Evolutionary conservation across 2,113 vertebrate genomes (phyloP), one percentile per base, ranked within the genome.

Genomic region (Tiliqua scincoides): DNA sequence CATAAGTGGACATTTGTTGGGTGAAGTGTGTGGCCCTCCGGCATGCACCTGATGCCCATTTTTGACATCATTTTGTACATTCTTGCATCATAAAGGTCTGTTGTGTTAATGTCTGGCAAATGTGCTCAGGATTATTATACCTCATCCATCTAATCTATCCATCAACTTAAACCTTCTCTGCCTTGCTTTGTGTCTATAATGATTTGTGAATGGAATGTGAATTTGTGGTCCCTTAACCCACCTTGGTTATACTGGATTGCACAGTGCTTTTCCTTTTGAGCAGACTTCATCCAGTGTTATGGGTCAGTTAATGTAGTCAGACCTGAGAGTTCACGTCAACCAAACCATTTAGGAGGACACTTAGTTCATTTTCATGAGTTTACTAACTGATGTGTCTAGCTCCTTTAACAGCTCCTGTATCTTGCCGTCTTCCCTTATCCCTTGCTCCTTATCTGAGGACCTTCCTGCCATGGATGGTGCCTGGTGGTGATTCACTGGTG

Each of bases 321-420:
- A 11, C 4, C 52, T 25, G 48, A 65, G n/a, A 75, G n/a, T 8
- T 37, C 12, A 15, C 25, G 20, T 37, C 17, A 79, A 71, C 27
- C 12, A 59, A n/a, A 59, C n/a, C 20, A 75, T 63, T 32, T 62
- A 74, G 18, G 12, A 20, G 65, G 59, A 83, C 14, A n/a, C 3
- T 10, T 9, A 40, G 20, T 43, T n/a, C 68, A 4, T 68, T 61
- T 61, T 88, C 70, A 76, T 21, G n/a, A n/a, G 62, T 89, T 82
- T 89, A 85, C 30, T 89, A 62, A 80, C 40, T 59, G 83, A 37
- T 37, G 81, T 48, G 54, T 77, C 63, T 76, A 17, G n/a, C 52
- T 62, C 43, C 79, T 87, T 14, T 48, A 57, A 37, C 7, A 14
- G 9, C 10, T 61, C 37, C 72, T 62, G 32, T 30, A 37, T 72